Percentiles rank a stretch among this genome's conserved stretches.
phyloP scores from a whole-genome alignment of 1,140 invertebrate species.

The Drosophila hydei region DNA sequence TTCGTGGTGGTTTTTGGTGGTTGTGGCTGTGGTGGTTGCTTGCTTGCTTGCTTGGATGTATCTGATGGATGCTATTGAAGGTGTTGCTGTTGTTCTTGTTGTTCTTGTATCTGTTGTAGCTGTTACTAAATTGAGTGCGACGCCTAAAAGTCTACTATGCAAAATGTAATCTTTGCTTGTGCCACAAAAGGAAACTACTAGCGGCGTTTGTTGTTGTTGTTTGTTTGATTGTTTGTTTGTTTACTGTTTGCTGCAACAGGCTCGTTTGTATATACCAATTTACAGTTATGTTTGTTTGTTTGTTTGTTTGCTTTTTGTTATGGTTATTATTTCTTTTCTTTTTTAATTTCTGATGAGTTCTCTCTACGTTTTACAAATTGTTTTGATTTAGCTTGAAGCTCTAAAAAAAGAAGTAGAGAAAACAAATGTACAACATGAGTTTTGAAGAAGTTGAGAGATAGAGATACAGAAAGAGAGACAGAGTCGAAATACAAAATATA shows the following conservation, averaged over 20 bases:
- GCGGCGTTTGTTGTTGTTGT: slow-evolving; percentile 55
- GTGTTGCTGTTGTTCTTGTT: slow-evolving; percentile 53
- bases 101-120: slow-evolving; percentile 31
- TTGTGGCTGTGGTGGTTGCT: slow-evolving; percentile 19
- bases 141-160: slow-evolving; percentile 75
- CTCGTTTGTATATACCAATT: slow-evolving; percentile 65
- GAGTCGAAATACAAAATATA: slow-evolving; percentile 16
- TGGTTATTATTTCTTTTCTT: slow-evolving; percentile 27
- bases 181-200: slow-evolving; percentile 73
- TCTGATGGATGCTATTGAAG: slow-evolving; percentile 47
- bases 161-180: slow-evolving; percentile 66
- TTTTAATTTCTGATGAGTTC: slow-evolving; percentile 32
- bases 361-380: slow-evolving; percentile 58
- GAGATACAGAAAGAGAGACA: slow-evolving; percentile 18
- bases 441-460: slow-evolving; percentile 39
- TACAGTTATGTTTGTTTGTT: slow-evolving; percentile 62
- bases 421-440: slow-evolving; percentile 81
- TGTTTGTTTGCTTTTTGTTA: slow-evolving; percentile 12
- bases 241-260: slow-evolving; percentile 37
- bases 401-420: slow-evolving; percentile 72
- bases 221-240: slow-evolving; percentile 40
- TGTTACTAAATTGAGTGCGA: slow-evolving; percentile 60
- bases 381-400: slow-evolving; percentile 69
- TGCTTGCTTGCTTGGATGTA: slow-evolving; percentile 28
- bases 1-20: slow-evolving; percentile 56